A percentile compares a stretch with the other conserved stretches of the same genome.
Conservation (phyloP, 2,888 invertebrate species). For the Pristionchus entomophagus region DNA sequence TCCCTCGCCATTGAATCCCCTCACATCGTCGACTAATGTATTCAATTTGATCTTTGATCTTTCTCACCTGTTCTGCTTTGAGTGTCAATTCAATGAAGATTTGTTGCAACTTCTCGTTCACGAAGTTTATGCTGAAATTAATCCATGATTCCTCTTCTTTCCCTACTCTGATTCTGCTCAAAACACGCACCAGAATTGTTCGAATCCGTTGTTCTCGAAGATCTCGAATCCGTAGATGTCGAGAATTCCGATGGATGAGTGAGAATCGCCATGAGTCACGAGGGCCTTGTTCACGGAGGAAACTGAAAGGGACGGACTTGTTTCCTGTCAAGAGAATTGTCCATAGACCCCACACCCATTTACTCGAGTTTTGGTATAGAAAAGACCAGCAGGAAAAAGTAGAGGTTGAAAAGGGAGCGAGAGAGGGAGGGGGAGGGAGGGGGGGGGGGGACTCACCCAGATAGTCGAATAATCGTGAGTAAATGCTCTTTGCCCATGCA, state of each 20-base stretch:
- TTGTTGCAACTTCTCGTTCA: constrained; percentile 84
- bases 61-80: constrained; percentile 80
- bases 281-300: constrained; percentile 81
- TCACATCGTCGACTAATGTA: background rate
- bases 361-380: too few relatives aligned
- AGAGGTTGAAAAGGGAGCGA: too few relatives aligned
- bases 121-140: constrained; percentile 82
- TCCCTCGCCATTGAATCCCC: background rate
- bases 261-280: constrained; percentile 73
- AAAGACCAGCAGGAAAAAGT: too few relatives aligned
- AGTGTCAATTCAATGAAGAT: constrained; percentile 84
- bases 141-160: background rate
- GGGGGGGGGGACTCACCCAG: constrained; percentile 79
- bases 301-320: background rate
- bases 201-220: constrained; percentile 83
- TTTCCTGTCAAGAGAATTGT: too few relatives aligned
- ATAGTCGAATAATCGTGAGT: constrained; percentile 82
- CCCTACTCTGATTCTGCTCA: too few relatives aligned
- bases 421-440: too few relatives aligned
- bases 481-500: constrained; percentile 83
- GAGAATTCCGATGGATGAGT: constrained; percentile 81
- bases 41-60: background rate
- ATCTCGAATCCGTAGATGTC: constrained; percentile 86
- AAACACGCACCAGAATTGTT: constrained; percentile 80
- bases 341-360: too few relatives aligned